Conservation (phyloP, 1,140 invertebrate genomes). For the Hyposmocoma kahamanoa region DNA sequence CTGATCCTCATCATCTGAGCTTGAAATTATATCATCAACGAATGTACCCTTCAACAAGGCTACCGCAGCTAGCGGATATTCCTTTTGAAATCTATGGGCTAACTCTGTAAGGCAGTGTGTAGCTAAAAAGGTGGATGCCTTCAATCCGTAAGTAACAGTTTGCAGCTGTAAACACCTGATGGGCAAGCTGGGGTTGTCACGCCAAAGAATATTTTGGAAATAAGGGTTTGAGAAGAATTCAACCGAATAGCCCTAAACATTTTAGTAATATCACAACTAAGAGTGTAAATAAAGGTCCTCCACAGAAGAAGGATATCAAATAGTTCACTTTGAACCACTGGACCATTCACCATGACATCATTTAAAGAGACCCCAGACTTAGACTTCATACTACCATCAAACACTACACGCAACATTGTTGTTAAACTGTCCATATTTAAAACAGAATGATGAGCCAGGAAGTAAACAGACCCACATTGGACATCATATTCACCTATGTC, state of each 20-base stretch:
- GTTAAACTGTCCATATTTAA: constrained; percentile 22
- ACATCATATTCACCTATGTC: constrained; percentile 5
- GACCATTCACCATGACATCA: constrained; percentile 22
- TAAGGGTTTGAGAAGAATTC: constrained; percentile 12
- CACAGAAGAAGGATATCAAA: constrained; percentile 20
- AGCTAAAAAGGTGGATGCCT: constrained; percentile 17
- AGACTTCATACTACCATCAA: neutral
- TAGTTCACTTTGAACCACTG: constrained; percentile 28
- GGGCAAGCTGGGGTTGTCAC: constrained; percentile 14
- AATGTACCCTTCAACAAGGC: constrained; percentile 14
- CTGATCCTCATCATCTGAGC: constrained; percentile 4
- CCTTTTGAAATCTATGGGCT: constrained; percentile 3
- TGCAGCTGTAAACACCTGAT: constrained; percentile 23
- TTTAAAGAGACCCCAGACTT: neutral
- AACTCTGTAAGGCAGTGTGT: constrained; percentile 22
- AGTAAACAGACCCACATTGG: constrained; percentile 10
- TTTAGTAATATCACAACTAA: constrained; percentile 17
- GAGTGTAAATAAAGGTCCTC: constrained; percentile 8
- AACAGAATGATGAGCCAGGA: constrained; percentile 35
- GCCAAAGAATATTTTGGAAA: constrained; percentile 27
- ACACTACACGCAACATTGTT: constrained; percentile 22
- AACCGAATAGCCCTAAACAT: constrained; percentile 19
- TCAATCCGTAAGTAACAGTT: too few species aligned
- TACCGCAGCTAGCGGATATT: constrained; percentile 19
- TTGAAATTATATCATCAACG: constrained; percentile 17